Conservation (phyloP, 2,113 vertebrate species). For the Eublepharis macularius region DNA sequence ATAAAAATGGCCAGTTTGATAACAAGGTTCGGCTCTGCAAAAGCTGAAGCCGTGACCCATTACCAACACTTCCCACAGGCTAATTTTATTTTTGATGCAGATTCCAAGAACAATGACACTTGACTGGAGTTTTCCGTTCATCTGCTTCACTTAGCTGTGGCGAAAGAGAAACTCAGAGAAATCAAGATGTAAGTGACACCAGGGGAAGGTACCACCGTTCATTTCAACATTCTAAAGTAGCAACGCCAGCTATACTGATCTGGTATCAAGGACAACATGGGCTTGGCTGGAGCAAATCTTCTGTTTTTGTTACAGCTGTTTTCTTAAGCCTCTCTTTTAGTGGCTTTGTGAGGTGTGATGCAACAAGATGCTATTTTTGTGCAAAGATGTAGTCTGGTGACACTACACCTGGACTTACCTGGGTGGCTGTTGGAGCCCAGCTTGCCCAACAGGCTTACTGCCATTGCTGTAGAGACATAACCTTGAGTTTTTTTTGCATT, state of each 20-base stretch:
- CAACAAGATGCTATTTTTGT: background rate
- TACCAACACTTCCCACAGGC: background rate
- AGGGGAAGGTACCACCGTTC: background rate
- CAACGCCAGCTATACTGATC: background rate
- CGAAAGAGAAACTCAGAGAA: constrained; percentile 13
- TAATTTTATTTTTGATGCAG: background rate
- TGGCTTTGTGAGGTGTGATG: background rate
- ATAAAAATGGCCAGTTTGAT: too few species aligned
- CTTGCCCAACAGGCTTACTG: too few species aligned
- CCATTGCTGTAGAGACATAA: too few species aligned
- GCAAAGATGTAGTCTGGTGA: too few species aligned
- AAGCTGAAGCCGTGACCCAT: too few species aligned
- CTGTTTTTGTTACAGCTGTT: background rate
- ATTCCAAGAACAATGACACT: constrained; percentile 32
- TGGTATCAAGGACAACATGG: background rate
- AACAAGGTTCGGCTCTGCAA: too few species aligned
- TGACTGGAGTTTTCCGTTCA: background rate
- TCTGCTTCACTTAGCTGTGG: constrained; percentile 3
- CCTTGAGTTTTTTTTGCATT: too few species aligned
- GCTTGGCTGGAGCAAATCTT: background rate
- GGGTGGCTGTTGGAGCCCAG: too few species aligned
- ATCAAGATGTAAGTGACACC: constrained; percentile 2
- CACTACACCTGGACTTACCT: too few species aligned
- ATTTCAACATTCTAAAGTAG: background rate
- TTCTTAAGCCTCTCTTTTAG: background rate